Evolutionary conservation across 1,140 invertebrate genomes (phyloP).

Genomic region (Achatina immaculata): DNA sequence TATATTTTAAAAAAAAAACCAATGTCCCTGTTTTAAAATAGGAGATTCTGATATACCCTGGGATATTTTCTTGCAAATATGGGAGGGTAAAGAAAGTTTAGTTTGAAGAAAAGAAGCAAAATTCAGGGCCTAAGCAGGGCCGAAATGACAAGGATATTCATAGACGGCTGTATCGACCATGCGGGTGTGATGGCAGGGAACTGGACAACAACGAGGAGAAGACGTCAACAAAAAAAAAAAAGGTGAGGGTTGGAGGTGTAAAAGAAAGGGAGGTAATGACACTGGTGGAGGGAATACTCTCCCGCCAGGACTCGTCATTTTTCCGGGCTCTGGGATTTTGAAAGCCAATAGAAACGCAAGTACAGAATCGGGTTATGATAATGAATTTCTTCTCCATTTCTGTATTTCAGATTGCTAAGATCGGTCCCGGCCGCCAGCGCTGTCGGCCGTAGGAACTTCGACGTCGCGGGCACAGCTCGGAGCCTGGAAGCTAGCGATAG

Average conservation of each 20-base stretch:
- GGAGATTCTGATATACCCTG: no score
- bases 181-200: no score
- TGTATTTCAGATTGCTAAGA: slow-evolving; percentile 33
- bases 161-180: no score
- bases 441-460: background rate
- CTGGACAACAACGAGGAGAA: no score
- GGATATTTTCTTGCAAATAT: no score
- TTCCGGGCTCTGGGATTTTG: background rate
- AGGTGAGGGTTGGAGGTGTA: background rate
- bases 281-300: background rate
- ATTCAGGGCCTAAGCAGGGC: no score
- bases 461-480: slow-evolving; percentile 6
- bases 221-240: no score
- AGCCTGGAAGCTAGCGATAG: slow-evolving; percentile 4
- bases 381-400: slow-evolving; percentile 30
- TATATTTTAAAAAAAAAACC: no score
- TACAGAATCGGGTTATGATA: slow-evolving; percentile 34
- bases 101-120: no score
- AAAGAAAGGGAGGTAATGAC: background rate
- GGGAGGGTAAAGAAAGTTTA: no score
- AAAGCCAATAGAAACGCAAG: slow-evolving; percentile 32
- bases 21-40: no score
- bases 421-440: background rate
- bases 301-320: slow-evolving; percentile 2
- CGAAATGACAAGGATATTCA: no score